A percentile compares a stretch with the other conserved stretches of the same genome.
Conservation (phyloP, 2,888 invertebrate species). For the Ecliptopera silaceata region DNA sequence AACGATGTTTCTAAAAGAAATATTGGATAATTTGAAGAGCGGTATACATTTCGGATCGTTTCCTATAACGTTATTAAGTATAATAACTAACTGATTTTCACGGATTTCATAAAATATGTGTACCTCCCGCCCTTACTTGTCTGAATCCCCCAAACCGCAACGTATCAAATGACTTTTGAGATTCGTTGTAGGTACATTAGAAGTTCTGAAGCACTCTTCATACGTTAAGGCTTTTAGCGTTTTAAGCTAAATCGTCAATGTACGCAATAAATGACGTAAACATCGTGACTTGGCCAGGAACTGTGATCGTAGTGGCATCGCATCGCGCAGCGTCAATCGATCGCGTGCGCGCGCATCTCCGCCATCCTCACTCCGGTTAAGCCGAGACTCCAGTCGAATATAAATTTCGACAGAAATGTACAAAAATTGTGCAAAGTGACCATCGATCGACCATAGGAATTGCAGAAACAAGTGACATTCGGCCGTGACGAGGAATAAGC, state of each 20-base stretch:
- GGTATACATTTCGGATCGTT: not conserved
- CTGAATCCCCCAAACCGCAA: not conserved
- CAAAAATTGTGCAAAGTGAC: conserved; percentile 73
- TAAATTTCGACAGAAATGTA: conserved; percentile 76
- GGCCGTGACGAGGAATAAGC: conserved; percentile 39
- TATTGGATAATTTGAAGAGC: not conserved
- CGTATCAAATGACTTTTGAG: conserved; percentile 4
- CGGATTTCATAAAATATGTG: conserved; percentile 3
- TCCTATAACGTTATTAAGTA: not conserved
- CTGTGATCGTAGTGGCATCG: conserved; percentile 57
- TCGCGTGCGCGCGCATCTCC: conserved; percentile 77
- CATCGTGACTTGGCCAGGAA: conserved; percentile 65
- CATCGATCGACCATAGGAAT: conserved; percentile 44
- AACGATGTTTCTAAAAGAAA: no score
- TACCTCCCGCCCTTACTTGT: not conserved
- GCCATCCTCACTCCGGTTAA: conserved; percentile 66
- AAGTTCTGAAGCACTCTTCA: conserved; percentile 20
- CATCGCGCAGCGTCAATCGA: conserved; percentile 77
- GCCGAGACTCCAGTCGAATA: conserved; percentile 65
- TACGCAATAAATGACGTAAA: conserved; percentile 81
- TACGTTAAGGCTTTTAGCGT: conserved; percentile 54
- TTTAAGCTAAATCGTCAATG: conserved; percentile 66
- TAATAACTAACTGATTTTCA: not conserved
- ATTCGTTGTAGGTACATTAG: conserved; percentile 20
- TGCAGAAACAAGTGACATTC: conserved; percentile 42